Percentiles rank a stretch among this genome's conserved stretches.
Conservation (phyloP, 2,797 vertebrate genomes). For the Gambusia yucatana region DNA sequence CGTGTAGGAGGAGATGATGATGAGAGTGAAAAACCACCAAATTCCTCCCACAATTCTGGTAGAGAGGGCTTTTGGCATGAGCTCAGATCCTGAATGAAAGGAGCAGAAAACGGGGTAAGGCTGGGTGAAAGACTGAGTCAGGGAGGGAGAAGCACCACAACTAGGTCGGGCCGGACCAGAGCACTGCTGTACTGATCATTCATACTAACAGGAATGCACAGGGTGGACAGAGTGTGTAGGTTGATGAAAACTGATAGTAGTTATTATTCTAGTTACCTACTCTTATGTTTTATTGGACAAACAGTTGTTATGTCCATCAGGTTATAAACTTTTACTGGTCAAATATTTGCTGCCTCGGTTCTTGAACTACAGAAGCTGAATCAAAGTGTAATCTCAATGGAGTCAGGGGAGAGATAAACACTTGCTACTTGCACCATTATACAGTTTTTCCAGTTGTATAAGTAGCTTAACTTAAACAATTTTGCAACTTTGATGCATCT, state of each 20-base stretch:
- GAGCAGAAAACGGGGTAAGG: conserved; percentile 64
- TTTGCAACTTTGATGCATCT: no score
- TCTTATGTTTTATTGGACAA: neutral
- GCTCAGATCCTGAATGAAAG: conserved; percentile 96
- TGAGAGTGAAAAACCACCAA: conserved; percentile 99
- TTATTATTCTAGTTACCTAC: neutral
- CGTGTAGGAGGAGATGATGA: conserved; percentile 99
- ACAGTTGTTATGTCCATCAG: neutral
- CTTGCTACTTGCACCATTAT: neutral
- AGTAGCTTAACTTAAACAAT: neutral
- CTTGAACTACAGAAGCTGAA: neutral
- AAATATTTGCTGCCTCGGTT: neutral
- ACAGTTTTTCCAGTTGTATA: neutral
- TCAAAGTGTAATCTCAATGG: neutral
- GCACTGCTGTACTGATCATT: conserved; percentile 46
- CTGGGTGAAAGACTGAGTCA: conserved; percentile 14
- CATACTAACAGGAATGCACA: conserved; percentile 48
- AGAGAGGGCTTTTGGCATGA: conserved; percentile 99
- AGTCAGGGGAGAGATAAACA: neutral
- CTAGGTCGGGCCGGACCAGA: conserved; percentile 23
- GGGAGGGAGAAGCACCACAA: conserved; percentile 59
- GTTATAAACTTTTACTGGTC: neutral
- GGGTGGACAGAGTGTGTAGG: conserved; percentile 66
- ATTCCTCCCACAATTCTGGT: conserved; percentile 99
- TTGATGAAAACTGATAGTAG: conserved; percentile 20